These are phyloP conservation scores for Xylota sylvarum DNA, from an alignment of 2,888 invertebrate genomes.

Conservation along the genomic window DNA sequence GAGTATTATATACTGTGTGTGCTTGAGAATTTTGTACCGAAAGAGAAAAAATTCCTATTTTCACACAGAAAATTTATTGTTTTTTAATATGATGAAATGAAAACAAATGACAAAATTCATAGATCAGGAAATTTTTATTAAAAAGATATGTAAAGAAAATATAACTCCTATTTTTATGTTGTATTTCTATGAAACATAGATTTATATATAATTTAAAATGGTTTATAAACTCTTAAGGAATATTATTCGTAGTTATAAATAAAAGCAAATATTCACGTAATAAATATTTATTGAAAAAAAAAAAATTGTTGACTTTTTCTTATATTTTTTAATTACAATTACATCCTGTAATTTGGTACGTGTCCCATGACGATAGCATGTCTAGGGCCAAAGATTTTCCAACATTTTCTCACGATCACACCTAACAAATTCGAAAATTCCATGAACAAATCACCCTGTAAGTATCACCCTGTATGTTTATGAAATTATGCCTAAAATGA, in stretches of 20 bases:
- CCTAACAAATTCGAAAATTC: too few relatives aligned
- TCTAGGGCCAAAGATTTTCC: too few relatives aligned
- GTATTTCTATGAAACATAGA: conserved; percentile 43
- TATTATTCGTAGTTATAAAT: conserved; percentile 70
- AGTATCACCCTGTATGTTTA: too few relatives aligned
- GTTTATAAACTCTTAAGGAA: conserved; percentile 65
- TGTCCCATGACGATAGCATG: too few relatives aligned
- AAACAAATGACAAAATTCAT: conserved; percentile 38
- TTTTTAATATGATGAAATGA: conserved; percentile 3
- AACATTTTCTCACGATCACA: too few relatives aligned
- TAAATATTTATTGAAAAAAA: conserved; percentile 73
- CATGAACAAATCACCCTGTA: too few relatives aligned
- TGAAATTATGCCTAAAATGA: too few relatives aligned
- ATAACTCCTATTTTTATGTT: conserved; percentile 68
- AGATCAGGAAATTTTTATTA: conserved; percentile 57
- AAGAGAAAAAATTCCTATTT: conserved; percentile 71
- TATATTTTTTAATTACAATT: too few relatives aligned
- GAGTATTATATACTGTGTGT: conserved; percentile 61
- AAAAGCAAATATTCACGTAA: conserved; percentile 75
- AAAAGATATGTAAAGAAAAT: not conserved
- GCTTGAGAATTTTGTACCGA: conserved; percentile 73
- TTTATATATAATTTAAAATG: conserved; percentile 46
- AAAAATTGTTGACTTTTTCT: not conserved
- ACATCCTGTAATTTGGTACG: too few relatives aligned
- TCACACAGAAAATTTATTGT: conserved; percentile 64